These are phyloP conservation scores for Sitta europaea DNA, from an alignment of 2,113 vertebrate genomes.

Conservation along the genomic window DNA sequence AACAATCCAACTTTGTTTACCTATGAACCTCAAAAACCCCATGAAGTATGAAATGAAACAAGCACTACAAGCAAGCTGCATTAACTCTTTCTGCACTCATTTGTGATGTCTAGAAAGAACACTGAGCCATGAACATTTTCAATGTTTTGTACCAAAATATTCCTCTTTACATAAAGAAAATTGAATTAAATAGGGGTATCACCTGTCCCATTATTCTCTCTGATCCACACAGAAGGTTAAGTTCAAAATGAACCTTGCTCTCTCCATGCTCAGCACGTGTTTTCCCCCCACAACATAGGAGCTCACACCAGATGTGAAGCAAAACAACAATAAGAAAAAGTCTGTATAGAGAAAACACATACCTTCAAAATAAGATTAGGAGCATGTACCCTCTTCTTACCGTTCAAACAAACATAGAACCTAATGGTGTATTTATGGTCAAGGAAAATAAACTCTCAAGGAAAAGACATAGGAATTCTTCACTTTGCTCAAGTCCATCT, in stretches of 20 bases:
- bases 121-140: neutral
- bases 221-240: neutral
- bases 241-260: neutral
- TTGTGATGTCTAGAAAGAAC: neutral
- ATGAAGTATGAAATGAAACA: neutral
- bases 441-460: neutral
- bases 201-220: neutral
- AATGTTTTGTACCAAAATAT: neutral
- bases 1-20: neutral
- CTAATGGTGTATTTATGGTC: neutral
- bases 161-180: neutral
- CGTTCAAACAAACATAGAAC: neutral
- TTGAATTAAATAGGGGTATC: neutral
- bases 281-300: neutral
- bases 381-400: neutral
- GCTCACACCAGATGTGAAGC: neutral
- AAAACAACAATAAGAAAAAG: neutral
- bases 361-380: neutral
- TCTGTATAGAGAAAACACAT: neutral
- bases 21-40: neutral
- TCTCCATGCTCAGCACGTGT: fast-evolving
- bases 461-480: neutral
- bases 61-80: neutral
- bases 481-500: neutral
- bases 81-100: neutral